These are phyloP conservation scores for Acleris holmiana DNA, from an alignment of 2,888 invertebrate genomes.

Conservation along the genomic window DNA sequence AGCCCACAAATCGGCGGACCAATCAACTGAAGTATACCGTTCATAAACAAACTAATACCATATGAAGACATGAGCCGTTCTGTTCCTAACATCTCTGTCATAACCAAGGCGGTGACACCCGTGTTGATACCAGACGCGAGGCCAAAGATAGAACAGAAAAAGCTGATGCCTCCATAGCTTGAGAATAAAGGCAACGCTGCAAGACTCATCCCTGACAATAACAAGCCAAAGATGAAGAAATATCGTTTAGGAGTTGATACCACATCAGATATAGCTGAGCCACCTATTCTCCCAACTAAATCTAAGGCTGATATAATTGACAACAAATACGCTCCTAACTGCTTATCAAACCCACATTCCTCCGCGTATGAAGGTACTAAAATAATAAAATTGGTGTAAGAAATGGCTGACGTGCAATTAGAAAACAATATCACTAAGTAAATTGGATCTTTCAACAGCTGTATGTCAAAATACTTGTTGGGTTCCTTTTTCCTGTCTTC, in stretches of 20 bases:
- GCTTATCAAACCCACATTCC: constrained; percentile 88
- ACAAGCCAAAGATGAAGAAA: constrained; percentile 91
- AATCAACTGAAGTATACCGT: constrained; percentile 91
- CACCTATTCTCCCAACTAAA: constrained; percentile 92
- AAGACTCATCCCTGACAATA: constrained; percentile 90
- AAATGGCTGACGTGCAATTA: constrained; percentile 93
- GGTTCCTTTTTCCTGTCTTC: constrained; percentile 71
- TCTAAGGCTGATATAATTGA: constrained; percentile 93
- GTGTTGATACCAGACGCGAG: constrained; percentile 93
- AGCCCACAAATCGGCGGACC: constrained; percentile 93
- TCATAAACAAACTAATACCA: constrained; percentile 93
- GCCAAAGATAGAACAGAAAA: constrained; percentile 91
- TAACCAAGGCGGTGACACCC: constrained; percentile 93
- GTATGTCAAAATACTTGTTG: constrained; percentile 89
- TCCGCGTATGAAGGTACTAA: constrained; percentile 91
- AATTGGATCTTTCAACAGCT: constrained; percentile 90
- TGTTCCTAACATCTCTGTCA: constrained; percentile 94
- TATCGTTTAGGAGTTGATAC: constrained; percentile 91
- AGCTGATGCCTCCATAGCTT: constrained; percentile 86
- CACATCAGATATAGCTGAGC: constrained; percentile 92
- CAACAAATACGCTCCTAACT: constrained; percentile 88
- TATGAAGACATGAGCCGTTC: constrained; percentile 94
- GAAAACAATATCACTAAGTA: constrained; percentile 93
- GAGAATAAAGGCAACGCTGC: constrained; percentile 88
- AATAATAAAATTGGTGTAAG: constrained; percentile 94